Evolutionary conservation across 2,888 invertebrate species (phyloP).

Genomic region (Neuroscelio doddi): DNA sequence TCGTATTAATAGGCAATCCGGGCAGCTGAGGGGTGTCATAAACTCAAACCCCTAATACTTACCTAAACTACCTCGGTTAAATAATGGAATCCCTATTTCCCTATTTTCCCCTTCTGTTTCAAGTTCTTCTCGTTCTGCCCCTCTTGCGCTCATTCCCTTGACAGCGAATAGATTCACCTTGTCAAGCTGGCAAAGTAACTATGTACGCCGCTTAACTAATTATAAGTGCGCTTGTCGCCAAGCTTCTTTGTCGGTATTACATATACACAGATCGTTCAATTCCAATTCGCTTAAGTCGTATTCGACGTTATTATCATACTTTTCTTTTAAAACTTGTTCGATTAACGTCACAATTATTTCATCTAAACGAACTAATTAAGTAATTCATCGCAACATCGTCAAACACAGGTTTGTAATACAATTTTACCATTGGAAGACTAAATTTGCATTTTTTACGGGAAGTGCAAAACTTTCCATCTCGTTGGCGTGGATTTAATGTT

Average conservation of each 20-base stretch:
- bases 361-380: no score
- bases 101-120: conserved; percentile 47
- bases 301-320: no score
- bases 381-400: no score
- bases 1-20: conserved; percentile 73
- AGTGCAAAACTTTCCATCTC: no score
- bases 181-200: conserved; percentile 37
- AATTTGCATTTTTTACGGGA: no score
- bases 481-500: no score
- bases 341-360: no score
- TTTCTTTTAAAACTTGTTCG: no score
- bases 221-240: conserved; percentile 45
- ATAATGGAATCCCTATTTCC: conserved; percentile 70
- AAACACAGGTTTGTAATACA: no score
- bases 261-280: conserved; percentile 8
- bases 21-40: conserved; percentile 71
- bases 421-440: no score
- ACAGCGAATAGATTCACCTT: conserved; percentile 26
- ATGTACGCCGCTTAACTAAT: conserved; percentile 51
- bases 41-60: conserved; percentile 72
- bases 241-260: conserved; percentile 32
- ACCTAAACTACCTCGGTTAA: conserved; percentile 72
- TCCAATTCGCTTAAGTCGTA: conserved; percentile 19
- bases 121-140: conserved; percentile 38
- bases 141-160: conserved; percentile 39